phyloP scores from a whole-genome alignment of 1,140 invertebrate species.

The Glossosoma conforme region DNA sequence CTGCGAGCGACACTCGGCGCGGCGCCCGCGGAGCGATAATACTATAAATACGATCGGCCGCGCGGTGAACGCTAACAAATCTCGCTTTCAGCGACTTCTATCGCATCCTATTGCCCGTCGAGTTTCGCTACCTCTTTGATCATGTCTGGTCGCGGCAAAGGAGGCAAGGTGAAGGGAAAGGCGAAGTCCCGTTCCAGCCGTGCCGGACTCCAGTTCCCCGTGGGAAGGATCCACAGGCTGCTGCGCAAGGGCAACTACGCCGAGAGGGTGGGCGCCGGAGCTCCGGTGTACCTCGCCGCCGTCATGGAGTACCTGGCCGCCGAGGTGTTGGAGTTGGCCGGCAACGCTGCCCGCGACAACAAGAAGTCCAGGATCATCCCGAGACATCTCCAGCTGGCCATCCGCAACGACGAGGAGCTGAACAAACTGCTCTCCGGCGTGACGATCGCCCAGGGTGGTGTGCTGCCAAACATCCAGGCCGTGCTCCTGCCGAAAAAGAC shows the following conservation, averaged over 20 bases:
- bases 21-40: too few species aligned
- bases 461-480: slow-evolving; percentile 71
- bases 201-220: slow-evolving; percentile 67
- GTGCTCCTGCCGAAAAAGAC: slow-evolving; percentile 68
- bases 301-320: slow-evolving; percentile 56
- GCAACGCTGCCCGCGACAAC: slow-evolving; percentile 41
- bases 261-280: slow-evolving; percentile 63
- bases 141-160: slow-evolving; percentile 59
- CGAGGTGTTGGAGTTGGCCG: slow-evolving; percentile 68
- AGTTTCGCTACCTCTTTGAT: too few species aligned
- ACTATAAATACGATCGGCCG: too few species aligned
- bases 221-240: slow-evolving; percentile 64
- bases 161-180: slow-evolving; percentile 59
- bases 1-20: too few species aligned
- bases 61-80: too few species aligned
- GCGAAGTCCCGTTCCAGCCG: slow-evolving; percentile 58
- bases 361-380: slow-evolving; percentile 57
- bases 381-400: slow-evolving; percentile 71
- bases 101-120: too few species aligned
- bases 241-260: slow-evolving; percentile 69
- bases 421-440: slow-evolving; percentile 71
- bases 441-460: slow-evolving; percentile 74
- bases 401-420: slow-evolving; percentile 77
- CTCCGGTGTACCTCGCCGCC: slow-evolving; percentile 65
- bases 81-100: too few species aligned